Conservation (phyloP, 2,797 vertebrate genomes). For the Acanthopagrus latus region DNA sequence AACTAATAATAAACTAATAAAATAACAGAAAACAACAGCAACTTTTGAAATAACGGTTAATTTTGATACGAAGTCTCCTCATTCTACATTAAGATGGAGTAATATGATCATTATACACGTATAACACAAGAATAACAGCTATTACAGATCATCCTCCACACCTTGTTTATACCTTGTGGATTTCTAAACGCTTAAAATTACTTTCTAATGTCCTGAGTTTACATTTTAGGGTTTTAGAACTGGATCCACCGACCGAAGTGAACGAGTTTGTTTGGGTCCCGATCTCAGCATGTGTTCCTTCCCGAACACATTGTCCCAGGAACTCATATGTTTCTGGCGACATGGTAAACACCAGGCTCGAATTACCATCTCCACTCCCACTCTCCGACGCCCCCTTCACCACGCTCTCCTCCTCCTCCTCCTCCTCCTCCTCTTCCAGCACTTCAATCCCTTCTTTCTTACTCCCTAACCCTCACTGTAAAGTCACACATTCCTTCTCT, state of each 20-base stretch:
- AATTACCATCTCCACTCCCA: slow-evolving; percentile 64
- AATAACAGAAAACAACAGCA: background rate
- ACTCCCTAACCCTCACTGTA: slow-evolving; percentile 24
- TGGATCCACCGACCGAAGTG: background rate
- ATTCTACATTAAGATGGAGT: background rate
- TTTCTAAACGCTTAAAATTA: background rate
- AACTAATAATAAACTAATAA: too few relatives aligned
- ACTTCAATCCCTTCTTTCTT: slow-evolving; percentile 13
- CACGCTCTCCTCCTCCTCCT: slow-evolving; percentile 17
- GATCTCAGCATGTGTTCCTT: slow-evolving; percentile 36
- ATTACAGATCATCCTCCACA: background rate
- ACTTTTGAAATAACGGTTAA: background rate
- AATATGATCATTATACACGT: background rate
- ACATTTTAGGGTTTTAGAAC: background rate
- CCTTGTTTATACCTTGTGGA: too few relatives aligned
- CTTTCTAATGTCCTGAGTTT: slow-evolving; percentile 10
- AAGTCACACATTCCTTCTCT: slow-evolving; percentile 64
- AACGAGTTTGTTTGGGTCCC: slow-evolving; percentile 37
- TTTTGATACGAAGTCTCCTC: background rate
- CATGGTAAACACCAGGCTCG: slow-evolving; percentile 80
- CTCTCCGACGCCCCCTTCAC: slow-evolving; percentile 29
- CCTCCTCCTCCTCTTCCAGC: slow-evolving; percentile 13
- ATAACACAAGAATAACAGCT: slow-evolving; percentile 2
- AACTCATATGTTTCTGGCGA: slow-evolving; percentile 56
- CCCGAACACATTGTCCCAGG: slow-evolving; percentile 75